phyloP scores from a whole-genome alignment of 2,113 vertebrate species.

The Dryoscopus gambensis region DNA sequence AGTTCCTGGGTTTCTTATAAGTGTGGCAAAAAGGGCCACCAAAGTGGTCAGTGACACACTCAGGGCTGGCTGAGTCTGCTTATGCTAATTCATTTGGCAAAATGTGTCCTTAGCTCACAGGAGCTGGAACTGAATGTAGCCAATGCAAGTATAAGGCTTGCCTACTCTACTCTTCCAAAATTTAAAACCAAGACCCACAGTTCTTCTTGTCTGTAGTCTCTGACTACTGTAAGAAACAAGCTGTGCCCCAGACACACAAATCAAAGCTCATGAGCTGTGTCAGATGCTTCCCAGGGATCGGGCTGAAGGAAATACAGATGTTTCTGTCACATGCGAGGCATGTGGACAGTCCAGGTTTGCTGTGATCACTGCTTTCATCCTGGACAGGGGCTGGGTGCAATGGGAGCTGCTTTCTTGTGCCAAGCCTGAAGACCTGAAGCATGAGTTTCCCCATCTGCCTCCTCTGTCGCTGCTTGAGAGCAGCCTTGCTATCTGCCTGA shows the following conservation, averaged over 20 bases:
- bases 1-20: neutral
- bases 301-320: neutral
- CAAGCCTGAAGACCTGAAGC: neutral
- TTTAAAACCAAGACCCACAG: neutral
- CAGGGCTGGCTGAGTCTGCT: neutral
- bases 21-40: neutral
- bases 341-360: neutral
- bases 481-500: neutral
- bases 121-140: neutral
- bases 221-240: neutral
- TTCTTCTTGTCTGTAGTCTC: neutral
- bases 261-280: neutral
- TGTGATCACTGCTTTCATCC: neutral
- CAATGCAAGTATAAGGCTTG: neutral
- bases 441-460: neutral
- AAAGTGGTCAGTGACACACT: neutral
- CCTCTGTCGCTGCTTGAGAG: rapidly evolving
- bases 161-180: neutral
- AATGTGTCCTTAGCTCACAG: neutral
- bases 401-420: neutral
- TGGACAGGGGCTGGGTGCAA: neutral
- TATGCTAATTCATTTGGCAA: neutral
- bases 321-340: neutral
- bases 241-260: neutral
- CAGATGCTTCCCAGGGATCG: neutral